phyloP scores from a whole-genome alignment of 2,797 vertebrate species.

The Perodicticus potto region DNA sequence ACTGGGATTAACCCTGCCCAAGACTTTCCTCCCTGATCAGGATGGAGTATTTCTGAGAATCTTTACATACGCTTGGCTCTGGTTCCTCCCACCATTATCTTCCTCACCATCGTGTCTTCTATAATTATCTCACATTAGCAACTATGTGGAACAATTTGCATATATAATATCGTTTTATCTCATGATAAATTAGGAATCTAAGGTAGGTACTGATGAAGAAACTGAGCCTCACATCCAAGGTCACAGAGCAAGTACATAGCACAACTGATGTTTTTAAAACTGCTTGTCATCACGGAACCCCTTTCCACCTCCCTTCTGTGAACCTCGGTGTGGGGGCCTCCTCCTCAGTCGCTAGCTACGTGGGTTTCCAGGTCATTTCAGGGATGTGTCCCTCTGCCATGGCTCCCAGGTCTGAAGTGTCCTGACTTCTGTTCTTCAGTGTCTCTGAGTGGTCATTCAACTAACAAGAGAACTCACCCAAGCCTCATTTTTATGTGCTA shows the following conservation, averaged over 20 bases:
- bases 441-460: neutral
- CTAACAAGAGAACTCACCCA: neutral
- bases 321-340: neutral
- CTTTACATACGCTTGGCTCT: neutral
- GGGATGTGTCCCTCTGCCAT: neutral
- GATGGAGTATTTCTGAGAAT: neutral
- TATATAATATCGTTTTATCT: neutral
- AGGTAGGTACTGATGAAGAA: neutral
- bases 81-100: neutral
- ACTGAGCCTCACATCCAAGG: neutral
- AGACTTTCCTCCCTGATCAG: neutral
- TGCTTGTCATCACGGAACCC: neutral
- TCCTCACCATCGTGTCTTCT: neutral
- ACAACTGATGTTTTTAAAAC: neutral
- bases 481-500: neutral
- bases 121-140: neutral
- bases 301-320: neutral
- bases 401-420: neutral
- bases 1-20: neutral
- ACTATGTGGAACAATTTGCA: neutral
- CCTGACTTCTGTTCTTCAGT: neutral
- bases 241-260: neutral
- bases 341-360: neutral
- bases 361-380: neutral
- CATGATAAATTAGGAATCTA: neutral